A percentile compares a stretch with the other conserved stretches of the same genome.
phyloP scores from a whole-genome alignment of 2,113 vertebrate genomes.

The Tragelaphus imberbis region DNA sequence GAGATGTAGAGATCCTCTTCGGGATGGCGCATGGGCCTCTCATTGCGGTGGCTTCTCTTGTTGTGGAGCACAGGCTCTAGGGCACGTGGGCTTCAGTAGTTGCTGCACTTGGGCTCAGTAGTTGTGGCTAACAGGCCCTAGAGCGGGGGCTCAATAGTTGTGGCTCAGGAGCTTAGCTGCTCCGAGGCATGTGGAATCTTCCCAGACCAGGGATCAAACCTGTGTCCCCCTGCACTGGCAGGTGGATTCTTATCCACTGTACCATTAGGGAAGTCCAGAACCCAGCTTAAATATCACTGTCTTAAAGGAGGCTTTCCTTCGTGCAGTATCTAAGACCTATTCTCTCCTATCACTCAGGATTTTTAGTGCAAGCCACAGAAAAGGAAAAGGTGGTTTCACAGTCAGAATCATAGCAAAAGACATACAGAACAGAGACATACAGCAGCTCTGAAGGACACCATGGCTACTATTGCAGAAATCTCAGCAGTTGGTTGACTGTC shows the following conservation, averaged over 20 bases:
- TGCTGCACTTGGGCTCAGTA: neutral
- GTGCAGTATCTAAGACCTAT: neutral
- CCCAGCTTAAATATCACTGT: neutral
- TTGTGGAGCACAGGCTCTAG: neutral
- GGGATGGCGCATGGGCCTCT: fast-evolving
- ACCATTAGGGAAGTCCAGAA: neutral
- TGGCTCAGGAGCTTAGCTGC: neutral
- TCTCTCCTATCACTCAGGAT: neutral
- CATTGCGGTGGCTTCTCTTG: neutral
- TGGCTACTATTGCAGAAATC: neutral
- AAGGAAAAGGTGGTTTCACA: neutral
- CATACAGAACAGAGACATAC: neutral
- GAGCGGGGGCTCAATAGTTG: neutral
- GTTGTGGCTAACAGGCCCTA: neutral
- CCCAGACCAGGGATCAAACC: neutral
- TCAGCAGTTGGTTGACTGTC: neutral
- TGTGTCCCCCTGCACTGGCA: neutral
- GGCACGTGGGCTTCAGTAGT: neutral
- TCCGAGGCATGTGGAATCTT: neutral
- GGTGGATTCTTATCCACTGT: neutral
- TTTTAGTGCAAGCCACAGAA: neutral
- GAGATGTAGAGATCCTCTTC: no score
- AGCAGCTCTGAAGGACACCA: neutral
- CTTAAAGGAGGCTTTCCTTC: neutral
- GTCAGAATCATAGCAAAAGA: neutral